These are phyloP conservation scores for Antechinus stuartii DNA, from an alignment of 2,113 vertebrate genomes.

Conservation along the genomic window DNA sequence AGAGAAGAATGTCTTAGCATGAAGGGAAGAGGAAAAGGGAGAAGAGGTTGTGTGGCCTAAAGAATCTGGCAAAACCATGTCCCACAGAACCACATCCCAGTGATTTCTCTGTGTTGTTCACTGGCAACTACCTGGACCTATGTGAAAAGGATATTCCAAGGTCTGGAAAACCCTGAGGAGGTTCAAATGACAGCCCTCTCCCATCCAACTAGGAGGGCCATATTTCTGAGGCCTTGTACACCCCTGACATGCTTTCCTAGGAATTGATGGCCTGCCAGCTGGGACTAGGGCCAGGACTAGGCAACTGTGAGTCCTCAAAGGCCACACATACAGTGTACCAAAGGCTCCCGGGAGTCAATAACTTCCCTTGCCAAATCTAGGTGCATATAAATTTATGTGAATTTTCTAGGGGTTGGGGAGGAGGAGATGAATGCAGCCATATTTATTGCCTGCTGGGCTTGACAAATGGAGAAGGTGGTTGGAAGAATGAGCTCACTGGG, in stretches of 20 bases:
- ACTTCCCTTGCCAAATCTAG: constrained; percentile 3
- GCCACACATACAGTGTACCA: neutral
- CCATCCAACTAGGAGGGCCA: neutral
- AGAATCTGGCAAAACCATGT: constrained; percentile 77
- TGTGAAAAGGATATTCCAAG: constrained; percentile 35
- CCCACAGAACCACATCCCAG: constrained; percentile 73
- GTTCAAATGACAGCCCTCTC: neutral
- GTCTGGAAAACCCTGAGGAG: constrained; percentile 22
- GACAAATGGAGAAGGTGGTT: constrained; percentile 51
- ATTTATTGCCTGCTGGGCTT: constrained; percentile 46
- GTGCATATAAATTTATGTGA: neutral
- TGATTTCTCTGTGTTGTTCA: constrained; percentile 66
- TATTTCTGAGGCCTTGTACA: constrained; percentile 16
- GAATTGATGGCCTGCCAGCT: neutral
- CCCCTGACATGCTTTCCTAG: neutral
- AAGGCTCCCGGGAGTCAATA: neutral
- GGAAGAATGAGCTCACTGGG: constrained; percentile 57
- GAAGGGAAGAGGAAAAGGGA: constrained; percentile 50
- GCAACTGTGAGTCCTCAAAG: neutral
- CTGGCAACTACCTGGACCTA: neutral
- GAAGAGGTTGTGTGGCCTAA: constrained; percentile 72
- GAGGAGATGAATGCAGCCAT: constrained; percentile 14
- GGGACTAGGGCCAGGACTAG: constrained; percentile 12
- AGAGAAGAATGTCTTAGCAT: constrained; percentile 55
- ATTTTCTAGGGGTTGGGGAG: neutral